Percentiles rank a stretch among this genome's conserved stretches.
Conservation (phyloP, 2,797 vertebrate species). For the Pagetopsis macropterus region DNA sequence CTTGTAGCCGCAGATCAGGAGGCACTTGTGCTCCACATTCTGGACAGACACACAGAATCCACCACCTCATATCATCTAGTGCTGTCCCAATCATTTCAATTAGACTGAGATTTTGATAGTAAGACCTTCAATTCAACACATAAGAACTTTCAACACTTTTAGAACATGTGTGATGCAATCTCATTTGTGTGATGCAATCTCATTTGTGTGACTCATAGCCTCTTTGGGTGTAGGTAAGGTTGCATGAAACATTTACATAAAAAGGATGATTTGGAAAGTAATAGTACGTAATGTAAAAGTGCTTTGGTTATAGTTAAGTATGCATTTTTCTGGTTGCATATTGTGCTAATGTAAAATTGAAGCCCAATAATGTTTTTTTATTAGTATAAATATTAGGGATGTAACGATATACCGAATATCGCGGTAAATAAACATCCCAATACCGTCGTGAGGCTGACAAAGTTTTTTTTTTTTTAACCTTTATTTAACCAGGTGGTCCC, state of each 20-base stretch:
- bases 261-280: background rate
- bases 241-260: background rate
- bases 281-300: no score
- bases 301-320: background rate
- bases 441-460: no score
- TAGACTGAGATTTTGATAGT: background rate
- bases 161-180: background rate
- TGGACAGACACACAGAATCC: constrained; percentile 57
- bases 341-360: background rate
- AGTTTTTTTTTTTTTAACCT: no score
- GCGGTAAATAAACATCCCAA: no score
- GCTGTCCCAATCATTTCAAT: background rate
- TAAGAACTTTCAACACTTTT: background rate
- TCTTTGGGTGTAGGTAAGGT: background rate
- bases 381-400: no score
- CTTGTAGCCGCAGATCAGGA: constrained; percentile 94
- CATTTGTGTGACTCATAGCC: background rate
- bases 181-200: background rate
- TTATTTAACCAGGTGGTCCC: no score
- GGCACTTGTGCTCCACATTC: constrained; percentile 93
- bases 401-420: no score
- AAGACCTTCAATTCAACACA: background rate
- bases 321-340: background rate
- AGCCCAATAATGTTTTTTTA: background rate
- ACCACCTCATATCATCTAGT: background rate